Conservation (phyloP, 2,113 vertebrate species). For the Hymenochirus boettgeri region DNA sequence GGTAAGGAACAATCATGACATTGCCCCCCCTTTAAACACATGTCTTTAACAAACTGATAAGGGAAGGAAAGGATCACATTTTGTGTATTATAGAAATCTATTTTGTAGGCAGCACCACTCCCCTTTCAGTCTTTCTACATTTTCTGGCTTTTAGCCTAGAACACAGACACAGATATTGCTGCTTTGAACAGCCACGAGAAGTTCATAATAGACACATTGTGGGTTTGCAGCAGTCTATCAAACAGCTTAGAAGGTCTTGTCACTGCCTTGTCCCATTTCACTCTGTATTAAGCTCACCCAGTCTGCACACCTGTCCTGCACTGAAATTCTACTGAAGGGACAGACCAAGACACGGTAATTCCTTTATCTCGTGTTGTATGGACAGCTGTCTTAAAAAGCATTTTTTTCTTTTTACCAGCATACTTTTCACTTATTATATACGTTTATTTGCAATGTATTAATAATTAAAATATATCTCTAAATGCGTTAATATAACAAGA, state of each 20-base stretch:
- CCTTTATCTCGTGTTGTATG: neutral
- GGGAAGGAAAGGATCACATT: neutral
- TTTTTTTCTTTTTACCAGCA: too few relatives aligned
- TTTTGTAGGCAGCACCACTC: conserved; percentile 12
- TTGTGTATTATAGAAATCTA: conserved; percentile 8
- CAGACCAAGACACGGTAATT: neutral
- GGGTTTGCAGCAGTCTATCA: conserved; percentile 21
- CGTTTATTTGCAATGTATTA: too few relatives aligned
- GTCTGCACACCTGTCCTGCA: neutral
- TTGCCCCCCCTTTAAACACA: too few relatives aligned
- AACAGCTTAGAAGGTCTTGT: conserved; percentile 4
- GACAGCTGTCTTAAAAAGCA: too few relatives aligned
- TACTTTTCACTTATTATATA: too few relatives aligned
- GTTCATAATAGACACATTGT: conserved; percentile 15
- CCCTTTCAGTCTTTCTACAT: conserved; percentile 7
- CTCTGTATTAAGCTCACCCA: neutral
- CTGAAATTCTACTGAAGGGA: neutral
- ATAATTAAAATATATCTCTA: too few relatives aligned
- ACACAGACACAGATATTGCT: conserved; percentile 20
- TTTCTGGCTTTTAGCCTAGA: conserved; percentile 25
- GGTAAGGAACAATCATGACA: too few relatives aligned
- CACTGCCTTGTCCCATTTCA: neutral
- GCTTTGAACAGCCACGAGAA: conserved; percentile 13
- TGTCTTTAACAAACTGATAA: too few relatives aligned
- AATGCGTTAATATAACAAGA: too few relatives aligned